These are phyloP conservation scores for Alces alces DNA, from an alignment of 2,113 vertebrate genomes.

Conservation along the genomic window DNA sequence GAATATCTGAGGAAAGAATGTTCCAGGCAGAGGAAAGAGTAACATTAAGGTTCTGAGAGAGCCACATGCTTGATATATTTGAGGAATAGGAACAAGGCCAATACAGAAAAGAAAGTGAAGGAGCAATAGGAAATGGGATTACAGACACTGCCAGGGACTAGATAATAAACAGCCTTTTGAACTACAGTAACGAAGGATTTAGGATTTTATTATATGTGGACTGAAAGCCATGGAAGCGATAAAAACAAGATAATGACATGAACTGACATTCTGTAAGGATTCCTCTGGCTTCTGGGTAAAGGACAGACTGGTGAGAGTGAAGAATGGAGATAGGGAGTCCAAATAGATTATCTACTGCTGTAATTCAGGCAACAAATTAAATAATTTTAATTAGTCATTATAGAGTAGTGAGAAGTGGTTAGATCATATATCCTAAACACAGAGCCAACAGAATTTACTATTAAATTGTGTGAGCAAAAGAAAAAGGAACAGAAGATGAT, in stretches of 20 bases:
- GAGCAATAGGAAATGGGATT: neutral
- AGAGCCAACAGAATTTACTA: neutral
- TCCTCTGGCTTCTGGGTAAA: neutral
- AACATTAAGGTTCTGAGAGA: neutral
- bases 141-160: neutral
- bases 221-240: neutral
- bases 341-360: neutral
- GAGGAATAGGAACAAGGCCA: neutral
- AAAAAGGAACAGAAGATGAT: neutral
- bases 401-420: neutral
- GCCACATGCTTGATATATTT: neutral
- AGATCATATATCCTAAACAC: neutral
- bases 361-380: slow-evolving; percentile 4
- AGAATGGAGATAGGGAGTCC: neutral
- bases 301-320: neutral
- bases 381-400: neutral
- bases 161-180: neutral
- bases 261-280: neutral
- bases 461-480: neutral
- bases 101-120: neutral
- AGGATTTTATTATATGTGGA: neutral
- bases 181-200: neutral
- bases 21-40: neutral
- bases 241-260: neutral
- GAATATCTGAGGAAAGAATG: neutral